Conservation (phyloP, 2,888 invertebrate genomes). For the Hyposoter dolosus region DNA sequence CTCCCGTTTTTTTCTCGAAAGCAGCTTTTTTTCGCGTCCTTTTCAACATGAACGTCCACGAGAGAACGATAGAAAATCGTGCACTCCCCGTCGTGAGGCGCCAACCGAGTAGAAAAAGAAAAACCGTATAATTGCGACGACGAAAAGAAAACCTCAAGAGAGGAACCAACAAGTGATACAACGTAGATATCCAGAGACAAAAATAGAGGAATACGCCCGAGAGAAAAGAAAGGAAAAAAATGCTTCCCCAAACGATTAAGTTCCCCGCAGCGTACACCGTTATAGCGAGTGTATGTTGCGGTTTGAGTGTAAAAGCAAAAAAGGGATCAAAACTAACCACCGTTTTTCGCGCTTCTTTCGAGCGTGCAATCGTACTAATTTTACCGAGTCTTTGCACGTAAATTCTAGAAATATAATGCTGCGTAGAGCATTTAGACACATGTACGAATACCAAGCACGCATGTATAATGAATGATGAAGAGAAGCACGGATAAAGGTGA, state of each 20-base stretch:
- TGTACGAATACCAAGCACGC: not conserved
- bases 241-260: slow-evolving; percentile 63
- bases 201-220: slow-evolving; percentile 12
- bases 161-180: slow-evolving; percentile 7
- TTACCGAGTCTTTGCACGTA: slow-evolving; percentile 47
- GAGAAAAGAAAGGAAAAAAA: slow-evolving; percentile 42
- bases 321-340: slow-evolving; percentile 1
- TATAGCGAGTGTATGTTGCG: slow-evolving; percentile 4
- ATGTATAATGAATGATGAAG: slow-evolving; percentile 29
- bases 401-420: slow-evolving; percentile 54
- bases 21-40: not conserved
- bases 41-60: slow-evolving; percentile 43
- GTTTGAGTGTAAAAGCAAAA: not conserved
- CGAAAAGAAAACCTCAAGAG: slow-evolving; percentile 50
- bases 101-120: slow-evolving; percentile 54
- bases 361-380: slow-evolving; percentile 52
- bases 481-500: slow-evolving; percentile 24
- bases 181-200: slow-evolving; percentile 15
- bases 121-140: slow-evolving; percentile 51
- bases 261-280: slow-evolving; percentile 20
- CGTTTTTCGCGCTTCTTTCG: slow-evolving; percentile 32
- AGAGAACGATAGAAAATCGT: slow-evolving; percentile 49
- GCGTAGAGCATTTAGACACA: slow-evolving; percentile 42
- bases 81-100: slow-evolving; percentile 28
- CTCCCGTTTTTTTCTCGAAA: slow-evolving; percentile 23